phyloP scores from a whole-genome alignment of 2,113 vertebrate species.

The Psittacula cyanocephala region DNA sequence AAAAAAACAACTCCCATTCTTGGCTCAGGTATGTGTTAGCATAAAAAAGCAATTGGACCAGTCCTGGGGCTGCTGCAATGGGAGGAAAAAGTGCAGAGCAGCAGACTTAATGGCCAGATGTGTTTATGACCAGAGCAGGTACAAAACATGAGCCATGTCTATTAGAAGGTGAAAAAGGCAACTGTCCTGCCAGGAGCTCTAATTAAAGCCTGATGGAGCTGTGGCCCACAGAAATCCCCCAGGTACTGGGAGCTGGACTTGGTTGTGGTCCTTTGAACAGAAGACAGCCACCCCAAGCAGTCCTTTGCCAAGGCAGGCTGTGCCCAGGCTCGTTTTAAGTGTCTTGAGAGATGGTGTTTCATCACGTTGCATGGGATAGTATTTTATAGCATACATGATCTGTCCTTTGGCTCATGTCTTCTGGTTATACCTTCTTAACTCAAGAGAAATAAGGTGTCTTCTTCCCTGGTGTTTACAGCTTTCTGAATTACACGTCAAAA shows the following conservation, averaged over 20 bases:
- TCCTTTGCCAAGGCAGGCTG: not conserved
- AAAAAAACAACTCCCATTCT: not conserved
- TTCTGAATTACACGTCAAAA: not conserved
- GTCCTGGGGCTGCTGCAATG: not conserved
- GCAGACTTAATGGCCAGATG: too few relatives aligned
- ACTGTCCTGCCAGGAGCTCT: rapidly evolving
- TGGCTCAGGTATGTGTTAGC: not conserved
- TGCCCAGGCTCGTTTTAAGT: not conserved
- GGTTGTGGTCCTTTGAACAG: not conserved
- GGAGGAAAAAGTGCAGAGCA: not conserved
- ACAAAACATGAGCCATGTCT: not conserved
- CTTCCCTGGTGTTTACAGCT: conserved; percentile 31
- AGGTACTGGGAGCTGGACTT: not conserved
- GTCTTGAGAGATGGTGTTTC: conserved; percentile 20
- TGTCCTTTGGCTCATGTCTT: conserved; percentile 1
- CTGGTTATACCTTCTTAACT: not conserved
- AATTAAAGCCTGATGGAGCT: not conserved
- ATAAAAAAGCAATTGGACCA: not conserved
- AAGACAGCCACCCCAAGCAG: not conserved
- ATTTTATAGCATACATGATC: not conserved
- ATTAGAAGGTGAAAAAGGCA: not conserved
- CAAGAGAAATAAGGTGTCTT: not conserved
- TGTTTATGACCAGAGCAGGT: not conserved
- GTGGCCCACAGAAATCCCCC: not conserved
- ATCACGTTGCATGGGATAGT: not conserved